These are phyloP conservation scores for Leucophora obtusa DNA, from an alignment of 2,888 invertebrate genomes.

Conservation along the genomic window DNA sequence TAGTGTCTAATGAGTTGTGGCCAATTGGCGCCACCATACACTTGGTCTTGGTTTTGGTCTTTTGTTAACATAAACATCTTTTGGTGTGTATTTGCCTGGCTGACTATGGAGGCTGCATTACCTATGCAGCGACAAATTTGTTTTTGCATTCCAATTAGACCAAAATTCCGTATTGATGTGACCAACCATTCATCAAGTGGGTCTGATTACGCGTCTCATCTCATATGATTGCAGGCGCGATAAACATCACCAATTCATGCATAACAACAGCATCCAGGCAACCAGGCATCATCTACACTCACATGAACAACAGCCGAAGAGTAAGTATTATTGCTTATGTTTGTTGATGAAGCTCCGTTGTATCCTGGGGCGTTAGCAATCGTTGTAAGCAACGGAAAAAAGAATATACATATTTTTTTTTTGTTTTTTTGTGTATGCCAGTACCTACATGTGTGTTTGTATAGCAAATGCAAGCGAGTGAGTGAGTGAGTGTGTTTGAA, in stretches of 20 bases:
- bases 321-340: constrained; percentile 7
- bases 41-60: background rate
- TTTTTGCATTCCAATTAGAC: constrained; percentile 60
- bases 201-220: constrained; percentile 58
- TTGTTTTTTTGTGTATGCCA: background rate
- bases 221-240: constrained; percentile 59
- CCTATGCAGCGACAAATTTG: constrained; percentile 52
- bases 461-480: background rate
- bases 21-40: constrained; percentile 51
- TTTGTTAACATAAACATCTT: background rate
- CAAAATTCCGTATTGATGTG: constrained; percentile 58
- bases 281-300: constrained; percentile 9
- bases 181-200: constrained; percentile 61
- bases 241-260: constrained; percentile 56
- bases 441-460: background rate
- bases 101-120: background rate
- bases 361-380: constrained; percentile 59
- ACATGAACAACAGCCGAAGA: constrained; percentile 15
- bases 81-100: background rate
- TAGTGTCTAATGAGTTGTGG: constrained; percentile 49
- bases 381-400: constrained; percentile 30
- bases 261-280: constrained; percentile 19
- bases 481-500: constrained; percentile 3
- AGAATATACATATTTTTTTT: background rate
- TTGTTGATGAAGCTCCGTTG: constrained; percentile 53